Evolutionary conservation across 2,797 vertebrate genomes (phyloP), one percentile per base, ranked within the genome.

Genomic region (Sandelia bainsii): DNA sequence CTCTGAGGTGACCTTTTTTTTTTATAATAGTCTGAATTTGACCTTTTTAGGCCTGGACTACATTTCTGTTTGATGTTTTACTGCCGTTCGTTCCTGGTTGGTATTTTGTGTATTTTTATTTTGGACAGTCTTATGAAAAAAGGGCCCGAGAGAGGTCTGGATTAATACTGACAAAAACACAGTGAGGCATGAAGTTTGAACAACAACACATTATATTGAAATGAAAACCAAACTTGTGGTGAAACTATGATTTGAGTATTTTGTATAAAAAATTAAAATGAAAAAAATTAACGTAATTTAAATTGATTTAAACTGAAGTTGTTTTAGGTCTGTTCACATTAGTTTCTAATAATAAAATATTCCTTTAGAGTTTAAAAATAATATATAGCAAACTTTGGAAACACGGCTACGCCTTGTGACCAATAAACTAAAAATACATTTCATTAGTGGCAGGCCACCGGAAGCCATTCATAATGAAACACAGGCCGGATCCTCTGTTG

Each of bases 391-490:
- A 23, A 16, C 11, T 6, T 1, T 7, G 20, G 3, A 46, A 10
- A 57, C 10, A 20, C 23, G 16, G 8, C 4, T 25, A 29, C 4
- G 32, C 11, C 2, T 7, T 2, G 0, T 56, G 27, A 27, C 32
- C 5, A 56, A 37, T 61, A 70, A 78, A 48, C 8, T 40, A 27
- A 39, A 22, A 57, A 6, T 23, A 40, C 8, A 20, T 8, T 44
- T 34, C 6, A 52, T 22, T n/a, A 50, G 20, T 20, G 37, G 8
- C 32, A 62, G 73, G 56, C 48, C 69, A 79, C 48, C 34, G 49
- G 34, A 66, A 45, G 46, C 51, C 64, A 65, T 42, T 53, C 58
- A 23, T 57, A 44, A 72, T 45, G 23, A 29, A 46, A 57, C 44
- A 48, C 51, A 3, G 16, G 62, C 1, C 37, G 23, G 56, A 16